Evolutionary conservation across 1,140 invertebrate species (phyloP).

Genomic region (Hesperophylax magnus): DNA sequence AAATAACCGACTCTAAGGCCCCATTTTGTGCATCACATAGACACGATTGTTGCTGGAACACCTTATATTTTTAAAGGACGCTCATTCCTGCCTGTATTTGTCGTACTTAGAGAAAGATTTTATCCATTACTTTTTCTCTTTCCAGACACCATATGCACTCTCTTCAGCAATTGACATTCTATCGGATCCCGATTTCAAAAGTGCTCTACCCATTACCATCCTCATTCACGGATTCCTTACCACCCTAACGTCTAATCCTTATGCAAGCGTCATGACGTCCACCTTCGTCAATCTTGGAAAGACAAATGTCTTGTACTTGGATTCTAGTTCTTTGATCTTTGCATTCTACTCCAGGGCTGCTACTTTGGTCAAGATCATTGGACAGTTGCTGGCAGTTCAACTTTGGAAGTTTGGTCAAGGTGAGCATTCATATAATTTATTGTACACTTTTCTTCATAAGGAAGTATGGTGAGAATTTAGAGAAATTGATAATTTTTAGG

Average conservation of each 20-base stretch:
- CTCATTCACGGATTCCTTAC: conserved; percentile 1
- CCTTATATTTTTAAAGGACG: too few species aligned
- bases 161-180: too few species aligned
- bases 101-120: too few species aligned
- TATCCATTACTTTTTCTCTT: too few species aligned
- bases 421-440: conserved; percentile 51
- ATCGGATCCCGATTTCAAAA: neutral
- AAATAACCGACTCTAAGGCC: too few species aligned
- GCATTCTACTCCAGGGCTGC: conserved; percentile 29
- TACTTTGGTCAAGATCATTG: conserved; percentile 19
- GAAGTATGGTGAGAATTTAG: neutral
- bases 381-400: conserved; percentile 9
- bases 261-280: neutral
- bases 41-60: too few species aligned
- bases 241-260: neutral
- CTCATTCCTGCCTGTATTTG: too few species aligned
- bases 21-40: too few species aligned
- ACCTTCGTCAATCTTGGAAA: neutral
- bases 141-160: too few species aligned
- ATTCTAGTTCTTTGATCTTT: neutral
- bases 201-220: neutral
- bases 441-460: neutral
- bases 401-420: conserved; percentile 35
- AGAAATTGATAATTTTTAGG: too few species aligned
- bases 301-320: conserved; percentile 21